A percentile compares a stretch with the other conserved stretches of the same genome.
Conservation (phyloP, 1,140 invertebrate species). For the Camponotus pennsylvanicus region DNA sequence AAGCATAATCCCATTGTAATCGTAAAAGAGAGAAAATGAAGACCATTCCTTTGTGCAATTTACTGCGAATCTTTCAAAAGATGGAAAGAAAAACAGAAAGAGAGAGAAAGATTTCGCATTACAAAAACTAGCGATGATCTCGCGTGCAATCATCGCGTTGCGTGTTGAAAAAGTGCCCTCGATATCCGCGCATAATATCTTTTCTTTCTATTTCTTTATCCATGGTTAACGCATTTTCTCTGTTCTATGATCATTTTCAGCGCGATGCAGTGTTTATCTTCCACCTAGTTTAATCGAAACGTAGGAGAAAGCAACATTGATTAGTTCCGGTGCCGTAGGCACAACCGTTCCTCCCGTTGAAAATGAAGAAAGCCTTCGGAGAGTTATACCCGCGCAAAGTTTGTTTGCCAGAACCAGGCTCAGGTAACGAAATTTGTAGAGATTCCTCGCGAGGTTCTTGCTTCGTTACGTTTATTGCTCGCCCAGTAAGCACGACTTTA, state of each 20-base stretch:
- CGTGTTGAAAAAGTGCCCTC: not conserved
- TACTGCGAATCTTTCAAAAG: not conserved
- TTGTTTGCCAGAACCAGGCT: slow-evolving; percentile 58
- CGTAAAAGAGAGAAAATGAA: not conserved
- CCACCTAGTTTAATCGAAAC: slow-evolving; percentile 8
- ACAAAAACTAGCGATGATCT: not conserved
- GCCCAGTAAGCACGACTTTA: slow-evolving; percentile 17
- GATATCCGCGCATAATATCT: not conserved
- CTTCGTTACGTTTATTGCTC: slow-evolving; percentile 68
- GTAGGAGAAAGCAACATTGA: not conserved
- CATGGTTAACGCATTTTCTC: not conserved
- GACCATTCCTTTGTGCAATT: slow-evolving; percentile 37
- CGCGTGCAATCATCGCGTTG: not conserved
- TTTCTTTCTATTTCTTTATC: not conserved
- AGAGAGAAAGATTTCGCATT: not conserved
- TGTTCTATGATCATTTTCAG: not conserved
- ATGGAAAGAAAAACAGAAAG: too few species aligned
- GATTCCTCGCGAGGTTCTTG: slow-evolving; percentile 48
- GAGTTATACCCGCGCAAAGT: slow-evolving; percentile 30
- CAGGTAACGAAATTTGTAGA: slow-evolving; percentile 65
- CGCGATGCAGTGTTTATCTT: slow-evolving; percentile 15
- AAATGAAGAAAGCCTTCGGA: slow-evolving; percentile 43
- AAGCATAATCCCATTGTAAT: slow-evolving; percentile 22
- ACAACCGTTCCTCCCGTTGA: not conserved
- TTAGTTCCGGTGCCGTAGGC: slow-evolving; percentile 40